Evolutionary conservation across 2,888 invertebrate species (phyloP).

Genomic region (Eurois occulta): DNA sequence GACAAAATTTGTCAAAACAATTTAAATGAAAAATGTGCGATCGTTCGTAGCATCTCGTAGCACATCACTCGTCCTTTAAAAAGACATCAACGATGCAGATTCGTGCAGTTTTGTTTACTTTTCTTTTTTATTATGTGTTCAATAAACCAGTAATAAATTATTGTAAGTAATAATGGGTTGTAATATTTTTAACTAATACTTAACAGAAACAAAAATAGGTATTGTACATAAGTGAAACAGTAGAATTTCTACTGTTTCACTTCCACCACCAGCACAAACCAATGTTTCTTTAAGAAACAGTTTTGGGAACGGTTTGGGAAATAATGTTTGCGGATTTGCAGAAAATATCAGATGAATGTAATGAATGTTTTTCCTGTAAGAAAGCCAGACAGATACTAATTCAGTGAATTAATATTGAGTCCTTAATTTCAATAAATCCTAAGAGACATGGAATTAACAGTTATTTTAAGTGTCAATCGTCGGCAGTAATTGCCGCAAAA

Average conservation of each 20-base stretch:
- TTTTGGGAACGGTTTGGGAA: neutral
- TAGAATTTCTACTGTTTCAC: too few species aligned
- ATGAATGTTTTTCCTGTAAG: neutral
- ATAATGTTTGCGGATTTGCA: neutral
- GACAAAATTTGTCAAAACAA: constrained; percentile 26
- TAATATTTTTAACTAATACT: neutral
- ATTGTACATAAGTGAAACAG: neutral
- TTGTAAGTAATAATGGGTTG: neutral
- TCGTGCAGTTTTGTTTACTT: constrained; percentile 13
- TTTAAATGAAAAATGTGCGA: constrained; percentile 23
- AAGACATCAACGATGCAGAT: constrained; percentile 75
- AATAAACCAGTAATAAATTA: constrained; percentile 9
- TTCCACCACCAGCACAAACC: too few species aligned
- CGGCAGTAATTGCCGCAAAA: constrained; percentile 39
- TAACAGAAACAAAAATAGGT: neutral
- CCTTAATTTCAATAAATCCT: neutral
- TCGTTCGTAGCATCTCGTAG: constrained; percentile 48
- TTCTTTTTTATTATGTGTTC: constrained; percentile 13
- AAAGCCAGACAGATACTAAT: neutral
- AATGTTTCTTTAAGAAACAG: too few species aligned
- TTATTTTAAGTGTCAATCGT: constrained; percentile 34
- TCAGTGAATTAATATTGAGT: neutral
- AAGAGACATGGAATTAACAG: constrained; percentile 22
- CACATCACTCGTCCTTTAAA: constrained; percentile 63
- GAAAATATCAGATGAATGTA: neutral